Percentiles rank a stretch among this genome's conserved stretches.
These are phyloP conservation scores for Moxostoma hubbsi DNA, from an alignment of 2,797 vertebrate genomes.

Conservation along the genomic window DNA sequence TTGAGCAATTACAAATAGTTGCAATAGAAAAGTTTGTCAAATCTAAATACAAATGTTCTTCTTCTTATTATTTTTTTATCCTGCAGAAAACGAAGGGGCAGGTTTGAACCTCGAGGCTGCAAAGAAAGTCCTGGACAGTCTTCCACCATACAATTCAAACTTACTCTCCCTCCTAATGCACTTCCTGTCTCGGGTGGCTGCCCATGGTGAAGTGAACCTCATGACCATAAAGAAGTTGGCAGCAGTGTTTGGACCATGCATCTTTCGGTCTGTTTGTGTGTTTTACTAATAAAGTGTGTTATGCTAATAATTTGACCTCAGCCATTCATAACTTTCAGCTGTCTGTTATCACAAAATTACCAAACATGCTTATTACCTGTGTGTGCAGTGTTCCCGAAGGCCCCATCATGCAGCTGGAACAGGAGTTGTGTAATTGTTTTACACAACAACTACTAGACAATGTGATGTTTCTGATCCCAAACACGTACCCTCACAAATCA, in stretches of 20 bases:
- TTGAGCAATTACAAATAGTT: too few species aligned
- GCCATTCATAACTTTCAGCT: too few species aligned
- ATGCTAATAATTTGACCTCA: neutral
- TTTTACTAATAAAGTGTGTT: too few species aligned
- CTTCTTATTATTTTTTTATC: neutral
- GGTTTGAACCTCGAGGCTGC: conserved; percentile 65
- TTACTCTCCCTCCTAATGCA: conserved; percentile 78
- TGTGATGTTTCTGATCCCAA: conserved; percentile 11
- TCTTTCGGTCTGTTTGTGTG: conserved; percentile 77
- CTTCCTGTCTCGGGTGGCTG: conserved; percentile 79
- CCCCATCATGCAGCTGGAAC: conserved; percentile 65
- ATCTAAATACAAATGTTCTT: neutral
- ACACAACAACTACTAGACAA: conserved; percentile 69
- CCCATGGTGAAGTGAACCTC: conserved; percentile 77
- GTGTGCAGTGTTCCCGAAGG: conserved; percentile 64
- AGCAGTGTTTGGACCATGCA: conserved; percentile 79
- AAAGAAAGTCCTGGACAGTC: conserved; percentile 67
- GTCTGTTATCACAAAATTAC: neutral
- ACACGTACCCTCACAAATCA: neutral
- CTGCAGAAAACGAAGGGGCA: conserved; percentile 58
- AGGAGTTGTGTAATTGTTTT: conserved; percentile 68
- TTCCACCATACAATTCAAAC: conserved; percentile 73
- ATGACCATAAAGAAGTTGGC: conserved; percentile 84
- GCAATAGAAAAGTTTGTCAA: too few species aligned
- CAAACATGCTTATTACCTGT: neutral